Evolutionary conservation across 2,888 invertebrate species (phyloP), one percentile per base, ranked within the genome.

Genomic region (Drosophila fungiperda): DNA sequence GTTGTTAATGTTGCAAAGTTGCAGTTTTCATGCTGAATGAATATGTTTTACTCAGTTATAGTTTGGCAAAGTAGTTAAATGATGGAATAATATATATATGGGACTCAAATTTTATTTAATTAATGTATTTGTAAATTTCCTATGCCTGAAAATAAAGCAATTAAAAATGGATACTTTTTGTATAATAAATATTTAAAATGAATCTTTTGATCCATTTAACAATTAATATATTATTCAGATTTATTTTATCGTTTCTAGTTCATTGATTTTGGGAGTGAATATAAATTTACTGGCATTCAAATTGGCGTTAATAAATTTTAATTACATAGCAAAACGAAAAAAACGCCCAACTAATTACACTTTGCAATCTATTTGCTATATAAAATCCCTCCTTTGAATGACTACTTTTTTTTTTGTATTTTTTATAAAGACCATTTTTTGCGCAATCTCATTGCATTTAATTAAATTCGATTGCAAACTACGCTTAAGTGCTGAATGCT

Each of bases 381-480:
- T 61, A 71, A 73, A 73, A 71, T 73, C 64, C 54, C 60, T 61
- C 40, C 23, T 61, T 12, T 32, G 52, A 33, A 38, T 33, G 40
- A 58, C n/a, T 52, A 59, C 57, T 59, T 23, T 29, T 26, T 60
- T 59, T 17, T 42, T 40, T 35, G n/a, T 45, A 48, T 57, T n/a
- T 65, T 55, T 59, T 63, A 9, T 57, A 20, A 15, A 20, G 15
- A 20, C 15, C 32, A n/a, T 11, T 38, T 42, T 29, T 61, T 65
- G 17, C 42, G 66, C 61, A 55, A 32, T 58, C 53, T 61, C 55
- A 63, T 65, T 65, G 71, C 50, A 64, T 68, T 74, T 65, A 73
- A 76, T 78, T 73, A 78, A 73, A 72, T 68, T 33, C 35, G 68
- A 67, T 73, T 61, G 68, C 65, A 68, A 63, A 60, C 57, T 32